These are phyloP conservation scores for Nomada goodeniana DNA, from an alignment of 2,888 invertebrate species.

Conservation along the genomic window DNA sequence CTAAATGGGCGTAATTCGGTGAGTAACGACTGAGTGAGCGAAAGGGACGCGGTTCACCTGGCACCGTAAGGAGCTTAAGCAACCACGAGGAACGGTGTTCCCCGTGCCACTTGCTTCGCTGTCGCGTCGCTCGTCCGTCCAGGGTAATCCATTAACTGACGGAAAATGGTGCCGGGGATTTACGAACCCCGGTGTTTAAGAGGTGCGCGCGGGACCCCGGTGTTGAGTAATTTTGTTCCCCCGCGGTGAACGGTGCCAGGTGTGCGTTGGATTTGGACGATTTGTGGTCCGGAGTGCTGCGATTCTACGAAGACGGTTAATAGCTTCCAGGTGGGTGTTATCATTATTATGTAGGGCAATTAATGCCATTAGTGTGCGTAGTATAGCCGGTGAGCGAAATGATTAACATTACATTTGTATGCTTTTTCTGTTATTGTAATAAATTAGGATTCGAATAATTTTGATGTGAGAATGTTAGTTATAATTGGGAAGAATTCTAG, in stretches of 20 bases:
- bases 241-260: not conserved
- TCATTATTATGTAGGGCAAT: too few relatives aligned
- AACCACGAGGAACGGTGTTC: not conserved
- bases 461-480: too few relatives aligned
- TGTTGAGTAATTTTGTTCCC: not conserved
- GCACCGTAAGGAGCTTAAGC: conserved; percentile 61
- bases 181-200: conserved; percentile 6
- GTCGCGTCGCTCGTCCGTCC: conserved; percentile 12
- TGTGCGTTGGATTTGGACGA: not conserved
- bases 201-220: conserved; percentile 3
- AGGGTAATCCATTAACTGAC: conserved; percentile 37
- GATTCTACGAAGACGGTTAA: too few relatives aligned
- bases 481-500: too few relatives aligned
- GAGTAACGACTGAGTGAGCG: conserved; percentile 54
- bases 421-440: too few relatives aligned
- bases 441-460: too few relatives aligned
- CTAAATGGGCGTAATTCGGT: conserved; percentile 62
- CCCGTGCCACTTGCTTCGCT: not conserved
- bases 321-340: too few relatives aligned
- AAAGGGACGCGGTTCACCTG: conserved; percentile 16
- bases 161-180: conserved; percentile 31
- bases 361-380: too few relatives aligned
- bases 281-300: too few relatives aligned
- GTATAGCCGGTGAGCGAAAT: too few relatives aligned
- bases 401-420: too few relatives aligned